A percentile compares a stretch with the other conserved stretches of the same genome.
Conservation (phyloP, 2,113 vertebrate species). For the Desmodus rotundus region DNA sequence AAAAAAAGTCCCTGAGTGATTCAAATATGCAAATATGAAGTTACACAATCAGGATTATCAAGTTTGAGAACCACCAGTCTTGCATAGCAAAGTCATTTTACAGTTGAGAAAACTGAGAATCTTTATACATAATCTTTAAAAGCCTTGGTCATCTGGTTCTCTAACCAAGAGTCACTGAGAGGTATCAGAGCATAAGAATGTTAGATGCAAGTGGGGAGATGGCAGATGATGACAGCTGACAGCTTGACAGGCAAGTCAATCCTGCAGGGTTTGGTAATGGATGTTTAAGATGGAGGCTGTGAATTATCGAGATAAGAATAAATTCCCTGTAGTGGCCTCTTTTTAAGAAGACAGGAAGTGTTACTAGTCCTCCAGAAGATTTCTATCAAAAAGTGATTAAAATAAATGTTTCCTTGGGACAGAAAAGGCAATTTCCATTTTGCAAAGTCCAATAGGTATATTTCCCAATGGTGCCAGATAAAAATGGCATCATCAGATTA, state of each 20-base stretch:
- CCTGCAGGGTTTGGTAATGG: not conserved
- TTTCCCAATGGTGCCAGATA: not conserved
- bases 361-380: constrained; percentile 42
- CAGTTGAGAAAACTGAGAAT: not conserved
- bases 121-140: constrained; percentile 30
- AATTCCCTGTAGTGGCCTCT: not conserved
- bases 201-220: not conserved
- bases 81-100: not conserved
- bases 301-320: constrained; percentile 18
- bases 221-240: not conserved
- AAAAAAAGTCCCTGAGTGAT: not conserved
- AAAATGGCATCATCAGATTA: constrained; percentile 14
- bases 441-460: not conserved
- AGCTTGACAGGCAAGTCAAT: not conserved
- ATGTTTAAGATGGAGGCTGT: not conserved
- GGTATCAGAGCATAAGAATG: not conserved
- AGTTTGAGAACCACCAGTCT: not conserved
- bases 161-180: not conserved
- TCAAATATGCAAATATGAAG: not conserved
- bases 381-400: constrained; percentile 47
- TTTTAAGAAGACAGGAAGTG: not conserved
- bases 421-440: constrained; percentile 7
- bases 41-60: too few relatives aligned
- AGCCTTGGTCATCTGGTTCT: not conserved
- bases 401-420: constrained; percentile 19